These are phyloP conservation scores for Drosophila lowei DNA, from an alignment of 1,140 invertebrate genomes.

Conservation along the genomic window DNA sequence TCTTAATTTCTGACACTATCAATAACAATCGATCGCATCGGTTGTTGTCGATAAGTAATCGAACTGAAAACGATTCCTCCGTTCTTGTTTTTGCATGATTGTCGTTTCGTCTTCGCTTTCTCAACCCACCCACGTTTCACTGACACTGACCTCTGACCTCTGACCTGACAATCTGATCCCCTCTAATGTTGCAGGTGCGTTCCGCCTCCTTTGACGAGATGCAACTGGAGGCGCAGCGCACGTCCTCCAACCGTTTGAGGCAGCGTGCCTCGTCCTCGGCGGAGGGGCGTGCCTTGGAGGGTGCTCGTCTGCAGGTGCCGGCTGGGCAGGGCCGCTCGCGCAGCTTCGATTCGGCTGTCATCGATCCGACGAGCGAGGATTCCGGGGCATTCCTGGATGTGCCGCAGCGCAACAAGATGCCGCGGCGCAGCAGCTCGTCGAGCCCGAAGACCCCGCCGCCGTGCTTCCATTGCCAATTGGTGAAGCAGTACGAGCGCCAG, in stretches of 20 bases:
- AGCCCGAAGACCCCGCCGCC: slow-evolving; percentile 85
- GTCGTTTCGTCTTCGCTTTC: too few relatives aligned
- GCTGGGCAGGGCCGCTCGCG: slow-evolving; percentile 86
- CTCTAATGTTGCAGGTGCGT: slow-evolving; percentile 84
- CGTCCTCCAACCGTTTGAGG: slow-evolving; percentile 80
- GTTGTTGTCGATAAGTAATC: too few relatives aligned
- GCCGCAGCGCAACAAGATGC: slow-evolving; percentile 86
- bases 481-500: slow-evolving; percentile 86
- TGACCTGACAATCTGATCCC: slow-evolving; percentile 2
- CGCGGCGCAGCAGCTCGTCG: slow-evolving; percentile 84
- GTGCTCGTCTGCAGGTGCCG: slow-evolving; percentile 86
- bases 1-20: too few relatives aligned
- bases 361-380: slow-evolving; percentile 86
- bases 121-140: background rate
- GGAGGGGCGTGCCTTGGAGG: slow-evolving; percentile 81
- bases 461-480: slow-evolving; percentile 87
- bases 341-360: slow-evolving; percentile 88
- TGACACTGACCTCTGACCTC: background rate
- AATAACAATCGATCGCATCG: too few relatives aligned
- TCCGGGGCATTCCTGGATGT: slow-evolving; percentile 87
- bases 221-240: slow-evolving; percentile 89
- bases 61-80: background rate
- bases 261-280: slow-evolving; percentile 81
- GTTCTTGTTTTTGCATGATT: background rate
- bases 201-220: slow-evolving; percentile 95